A percentile compares a stretch with the other conserved stretches of the same genome.
phyloP scores from a whole-genome alignment of 2,888 invertebrate genomes.

The Fragum fragum region DNA sequence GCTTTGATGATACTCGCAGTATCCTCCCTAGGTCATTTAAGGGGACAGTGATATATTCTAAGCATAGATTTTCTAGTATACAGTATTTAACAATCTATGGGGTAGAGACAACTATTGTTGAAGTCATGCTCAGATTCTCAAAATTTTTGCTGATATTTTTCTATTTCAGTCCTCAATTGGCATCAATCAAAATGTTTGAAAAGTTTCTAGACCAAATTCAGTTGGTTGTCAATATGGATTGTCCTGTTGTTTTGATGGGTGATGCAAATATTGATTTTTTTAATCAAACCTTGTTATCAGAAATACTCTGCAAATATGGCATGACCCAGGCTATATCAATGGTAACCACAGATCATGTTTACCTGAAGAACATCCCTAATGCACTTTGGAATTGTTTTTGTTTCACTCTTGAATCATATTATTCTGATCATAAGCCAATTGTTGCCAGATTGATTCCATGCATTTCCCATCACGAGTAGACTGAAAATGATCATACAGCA shows the following conservation, averaged over 20 bases:
- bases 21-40: too few species aligned
- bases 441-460: too few species aligned
- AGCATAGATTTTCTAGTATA: constrained; percentile 48
- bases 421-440: constrained; percentile 63
- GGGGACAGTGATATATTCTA: too few species aligned
- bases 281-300: neutral
- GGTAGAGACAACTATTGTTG: constrained; percentile 31
- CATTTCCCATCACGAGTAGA: too few species aligned
- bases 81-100: constrained; percentile 11
- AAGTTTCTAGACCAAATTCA: neutral
- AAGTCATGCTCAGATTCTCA: too few species aligned
- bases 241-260: constrained; percentile 30
- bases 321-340: too few species aligned
- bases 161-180: too few species aligned
- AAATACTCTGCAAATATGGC: neutral
- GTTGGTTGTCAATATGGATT: neutral
- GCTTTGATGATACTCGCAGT: neutral
- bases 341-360: constrained; percentile 61
- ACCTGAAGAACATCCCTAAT: too few species aligned
- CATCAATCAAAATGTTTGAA: too few species aligned
- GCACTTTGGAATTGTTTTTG: constrained; percentile 52
- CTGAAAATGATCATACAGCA: too few species aligned
- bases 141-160: too few species aligned
- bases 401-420: constrained; percentile 54
- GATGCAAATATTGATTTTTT: constrained; percentile 38